A percentile compares a stretch with the other conserved stretches of the same genome.
phyloP scores from a whole-genome alignment of 2,797 vertebrate species.

The Thamnophis elegans region DNA sequence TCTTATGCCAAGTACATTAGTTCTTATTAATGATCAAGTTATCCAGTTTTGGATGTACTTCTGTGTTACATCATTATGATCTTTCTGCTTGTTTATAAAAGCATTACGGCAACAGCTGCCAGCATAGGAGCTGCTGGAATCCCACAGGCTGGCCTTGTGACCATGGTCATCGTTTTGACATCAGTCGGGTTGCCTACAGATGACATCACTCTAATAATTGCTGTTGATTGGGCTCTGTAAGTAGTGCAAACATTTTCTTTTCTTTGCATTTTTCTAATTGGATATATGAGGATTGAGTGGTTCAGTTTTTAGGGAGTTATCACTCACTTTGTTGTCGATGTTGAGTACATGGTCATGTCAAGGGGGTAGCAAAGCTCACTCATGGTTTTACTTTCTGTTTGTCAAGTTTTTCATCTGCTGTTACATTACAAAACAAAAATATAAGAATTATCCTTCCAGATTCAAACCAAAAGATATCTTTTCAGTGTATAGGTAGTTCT shows the following conservation, averaged over 20 bases:
- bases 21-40: background rate
- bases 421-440: background rate
- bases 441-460: background rate
- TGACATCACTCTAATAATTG: constrained; percentile 95
- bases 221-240: constrained; percentile 97
- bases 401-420: background rate
- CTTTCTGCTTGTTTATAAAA: constrained; percentile 60
- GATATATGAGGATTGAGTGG: constrained; percentile 3
- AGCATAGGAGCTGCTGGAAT: constrained; percentile 97
- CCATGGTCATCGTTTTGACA: constrained; percentile 98
- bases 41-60: background rate
- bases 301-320: background rate
- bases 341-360: background rate
- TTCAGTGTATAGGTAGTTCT: background rate
- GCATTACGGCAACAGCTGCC: constrained; percentile 96
- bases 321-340: background rate
- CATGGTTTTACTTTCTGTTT: background rate
- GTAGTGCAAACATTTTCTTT: constrained; percentile 62
- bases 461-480: background rate
- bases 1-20: background rate
- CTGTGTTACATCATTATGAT: constrained; percentile 2
- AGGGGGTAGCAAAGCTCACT: background rate
- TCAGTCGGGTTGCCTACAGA: constrained; percentile 96
- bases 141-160: constrained; percentile 95
- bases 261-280: background rate